Base-by-base conservation (phyloP, 2,888 invertebrate genomes). In the Cylloceria caligata region DNA sequence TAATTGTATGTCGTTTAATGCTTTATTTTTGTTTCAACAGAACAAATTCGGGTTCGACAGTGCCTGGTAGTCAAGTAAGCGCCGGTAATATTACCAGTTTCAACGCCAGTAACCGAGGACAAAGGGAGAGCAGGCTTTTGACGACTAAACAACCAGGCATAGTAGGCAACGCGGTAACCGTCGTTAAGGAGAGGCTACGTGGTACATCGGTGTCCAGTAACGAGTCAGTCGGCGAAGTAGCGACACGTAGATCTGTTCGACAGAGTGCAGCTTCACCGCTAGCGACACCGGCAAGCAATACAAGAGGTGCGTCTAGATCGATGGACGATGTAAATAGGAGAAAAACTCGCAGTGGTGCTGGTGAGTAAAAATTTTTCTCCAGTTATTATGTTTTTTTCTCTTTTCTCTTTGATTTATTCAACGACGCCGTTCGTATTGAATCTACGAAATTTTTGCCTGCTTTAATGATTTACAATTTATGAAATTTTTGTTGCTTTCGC, bases 261-360 rank as follows among this genome's bases (percentile, higher is more conserved):
- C 92, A 93, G 81, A 93, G 91, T 83, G 88, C 92, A 45, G 90
- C 92, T 64, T 93, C 92, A 69, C 92, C 92, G 30, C 85, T 93
- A 64, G 92, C 92, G 71, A 90, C 92, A 69, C 92, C 92, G 42
- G 92, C 92, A 27, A 88, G 92, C 85, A 93, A 92, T 85, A 93
- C 92, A 42, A 89, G 93, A 84, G 92, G 92, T 79, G 93, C 93
- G 47, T 92, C 93, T 49, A 90, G 92, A 88, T 89, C 92, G 42
- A 88, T 92, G 81, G 93, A 93, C 82, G 93, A 93, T 86, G 90
- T 92, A 77, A 92, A 91, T 81, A 87, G 93, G 84, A 90, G 93
- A 86, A 93, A 93, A 88, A 93, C 93, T 78, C 92, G 93, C 84
- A 93, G 93, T 88, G 92, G 93, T 87, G 92, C 92, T 89, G 93